phyloP scores from a whole-genome alignment of 1,140 invertebrate species.

The Brachionus angularis region DNA sequence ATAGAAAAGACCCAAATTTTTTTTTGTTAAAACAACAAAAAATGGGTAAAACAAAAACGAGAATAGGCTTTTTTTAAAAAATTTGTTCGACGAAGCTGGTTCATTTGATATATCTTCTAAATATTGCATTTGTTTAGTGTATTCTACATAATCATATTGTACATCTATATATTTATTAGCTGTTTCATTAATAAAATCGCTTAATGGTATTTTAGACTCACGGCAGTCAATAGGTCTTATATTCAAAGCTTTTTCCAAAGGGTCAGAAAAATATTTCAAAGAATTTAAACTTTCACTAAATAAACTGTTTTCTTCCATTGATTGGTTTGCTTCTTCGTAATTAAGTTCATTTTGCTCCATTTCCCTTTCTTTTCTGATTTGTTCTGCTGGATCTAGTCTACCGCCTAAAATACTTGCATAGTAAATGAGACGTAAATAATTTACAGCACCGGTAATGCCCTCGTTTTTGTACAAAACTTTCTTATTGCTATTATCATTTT shows the following conservation, averaged over 20 bases:
- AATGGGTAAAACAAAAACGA: conserved; percentile 87
- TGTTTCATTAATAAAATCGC: conserved; percentile 87
- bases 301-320: not conserved
- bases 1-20: conserved; percentile 81
- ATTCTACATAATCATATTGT: conserved; percentile 72
- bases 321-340: not conserved
- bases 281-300: not conserved
- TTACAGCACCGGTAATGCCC: conserved; percentile 62
- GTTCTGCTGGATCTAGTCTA: conserved; percentile 9
- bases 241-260: conserved; percentile 62
- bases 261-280: conserved; percentile 54
- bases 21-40: conserved; percentile 83
- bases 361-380: conserved; percentile 34
- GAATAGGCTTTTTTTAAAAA: conserved; percentile 60
- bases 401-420: conserved; percentile 83
- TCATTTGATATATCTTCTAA: not conserved
- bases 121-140: conserved; percentile 5
- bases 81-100: not conserved
- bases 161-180: conserved; percentile 84
- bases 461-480: conserved; percentile 65
- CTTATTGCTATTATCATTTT: conserved; percentile 71
- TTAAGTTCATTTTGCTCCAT: conserved; percentile 3
- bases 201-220: conserved; percentile 73
- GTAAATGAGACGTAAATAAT: conserved; percentile 71
- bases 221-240: conserved; percentile 74